Base-by-base conservation (phyloP, 64 coral and sea anemone species). In the Pocillopora verrucosa region DNA sequence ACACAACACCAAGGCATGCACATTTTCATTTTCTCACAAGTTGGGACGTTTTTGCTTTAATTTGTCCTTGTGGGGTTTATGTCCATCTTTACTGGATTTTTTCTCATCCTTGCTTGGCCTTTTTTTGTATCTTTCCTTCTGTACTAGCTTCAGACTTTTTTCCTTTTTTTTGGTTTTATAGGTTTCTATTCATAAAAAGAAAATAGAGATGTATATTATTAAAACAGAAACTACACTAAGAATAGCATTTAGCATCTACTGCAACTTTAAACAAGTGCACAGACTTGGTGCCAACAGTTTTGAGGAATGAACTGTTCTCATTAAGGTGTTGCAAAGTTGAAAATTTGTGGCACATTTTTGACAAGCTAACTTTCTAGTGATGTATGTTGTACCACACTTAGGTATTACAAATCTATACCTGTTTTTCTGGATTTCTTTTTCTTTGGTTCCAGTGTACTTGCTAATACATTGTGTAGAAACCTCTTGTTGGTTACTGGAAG, bases 401-500 rank as follows among this genome's bases (percentile, higher is more conserved):
- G 1, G 7, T 0, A 51, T 51, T 51, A 51, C 41, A 0, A 51
- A 51, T 51, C 25, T 70, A 24, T 64, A 81, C 79, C 79, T 81
- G 25, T n/a, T 77, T 60, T 13, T 34, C 64, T 75, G 22, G 41
- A 20, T 77, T 88, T 95, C 85, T 92, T 95, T 61, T 37, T 80
- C 22, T 65, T 95, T 88, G 93, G 89, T 74, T 92, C 85, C 60
- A 92, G 72, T 6, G 93, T 97, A 61, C 91, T 91, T 11, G 37
- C 76, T 58, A 97, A 37, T 51, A 91, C 83, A 58, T 97, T 94
- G 76, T 34, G 91, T 25, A 97, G 85, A 80, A 97, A 97, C 30
- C 95, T 73, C 57, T 97, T 97, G 92, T 97, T 97, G 26, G 92
- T 91, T 64, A 76, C 24, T 41, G 95, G 95, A 83, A 97, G 65